A percentile compares a stretch with the other conserved stretches of the same genome.
Evolutionary conservation across 2,797 vertebrate genomes (phyloP).

Genomic region (Enteromius thamalakanensis): DNA sequence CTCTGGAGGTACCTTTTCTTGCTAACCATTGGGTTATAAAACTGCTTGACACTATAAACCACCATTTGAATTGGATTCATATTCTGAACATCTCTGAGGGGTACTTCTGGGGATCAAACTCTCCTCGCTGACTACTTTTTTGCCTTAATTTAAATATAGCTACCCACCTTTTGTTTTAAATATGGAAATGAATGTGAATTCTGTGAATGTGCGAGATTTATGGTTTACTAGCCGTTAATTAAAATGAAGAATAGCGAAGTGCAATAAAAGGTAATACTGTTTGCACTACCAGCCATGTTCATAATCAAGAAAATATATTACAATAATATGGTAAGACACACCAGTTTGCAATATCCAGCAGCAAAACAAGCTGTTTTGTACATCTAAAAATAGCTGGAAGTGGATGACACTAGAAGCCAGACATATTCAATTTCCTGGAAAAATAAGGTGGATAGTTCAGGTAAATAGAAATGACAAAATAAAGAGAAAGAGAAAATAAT

Average conservation of each 20-base stretch:
- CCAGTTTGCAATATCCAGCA: not conserved
- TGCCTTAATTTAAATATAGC: not conserved
- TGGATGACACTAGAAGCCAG: not conserved
- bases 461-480: not conserved
- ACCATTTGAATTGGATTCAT: not conserved
- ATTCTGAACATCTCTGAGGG: not conserved
- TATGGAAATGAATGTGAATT: not conserved
- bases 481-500: not conserved
- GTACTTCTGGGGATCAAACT: not conserved
- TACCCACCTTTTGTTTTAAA: not conserved
- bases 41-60: not conserved
- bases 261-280: not conserved
- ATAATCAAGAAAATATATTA: not conserved
- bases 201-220: not conserved
- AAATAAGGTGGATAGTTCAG: not conserved
- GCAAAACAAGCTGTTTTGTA: not conserved
- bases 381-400: not conserved
- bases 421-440: not conserved
- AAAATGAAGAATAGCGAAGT: not conserved
- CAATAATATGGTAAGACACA: not conserved
- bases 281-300: not conserved
- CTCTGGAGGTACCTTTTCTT: conserved; percentile 85
- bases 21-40: not conserved
- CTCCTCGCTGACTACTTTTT: not conserved
- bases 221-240: not conserved